phyloP scores from a whole-genome alignment of 2,888 invertebrate genomes.

The Xanthia icteritia region DNA sequence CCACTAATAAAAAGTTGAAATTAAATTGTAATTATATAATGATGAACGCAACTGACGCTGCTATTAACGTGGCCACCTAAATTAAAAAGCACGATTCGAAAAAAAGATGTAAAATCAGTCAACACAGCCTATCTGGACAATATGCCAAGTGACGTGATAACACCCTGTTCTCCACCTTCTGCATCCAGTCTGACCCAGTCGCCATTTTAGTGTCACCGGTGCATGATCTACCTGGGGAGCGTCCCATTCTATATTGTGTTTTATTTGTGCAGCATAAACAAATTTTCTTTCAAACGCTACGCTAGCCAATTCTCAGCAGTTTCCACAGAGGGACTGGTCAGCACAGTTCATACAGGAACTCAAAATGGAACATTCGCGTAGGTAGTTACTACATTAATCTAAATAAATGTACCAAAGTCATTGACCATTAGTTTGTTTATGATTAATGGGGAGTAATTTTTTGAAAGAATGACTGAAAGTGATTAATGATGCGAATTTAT shows the following conservation, averaged over 20 bases:
- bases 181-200: too few relatives aligned
- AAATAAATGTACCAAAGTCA: conserved; percentile 14
- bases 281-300: background rate
- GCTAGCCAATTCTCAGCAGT: background rate
- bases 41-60: background rate
- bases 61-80: background rate
- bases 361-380: conserved; percentile 19
- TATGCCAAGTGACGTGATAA: too few relatives aligned
- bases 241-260: background rate
- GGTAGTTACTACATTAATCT: conserved; percentile 33
- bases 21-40: too few relatives aligned
- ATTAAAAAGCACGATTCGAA: too few relatives aligned
- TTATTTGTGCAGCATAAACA: too few relatives aligned
- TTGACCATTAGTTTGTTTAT: conserved; percentile 37
- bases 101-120: too few relatives aligned
- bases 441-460: conserved; percentile 38
- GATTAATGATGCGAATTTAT: conserved; percentile 39
- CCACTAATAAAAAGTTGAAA: too few relatives aligned
- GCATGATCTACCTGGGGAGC: background rate
- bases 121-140: too few relatives aligned
- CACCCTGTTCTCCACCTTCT: too few relatives aligned
- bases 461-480: conserved; percentile 20
- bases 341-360: background rate
- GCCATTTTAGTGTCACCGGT: too few relatives aligned
- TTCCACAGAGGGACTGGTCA: background rate